A percentile compares a stretch with the other conserved stretches of the same genome.
Evolutionary conservation across 2,888 invertebrate species (phyloP).

Genomic region (Panzeria rudis): DNA sequence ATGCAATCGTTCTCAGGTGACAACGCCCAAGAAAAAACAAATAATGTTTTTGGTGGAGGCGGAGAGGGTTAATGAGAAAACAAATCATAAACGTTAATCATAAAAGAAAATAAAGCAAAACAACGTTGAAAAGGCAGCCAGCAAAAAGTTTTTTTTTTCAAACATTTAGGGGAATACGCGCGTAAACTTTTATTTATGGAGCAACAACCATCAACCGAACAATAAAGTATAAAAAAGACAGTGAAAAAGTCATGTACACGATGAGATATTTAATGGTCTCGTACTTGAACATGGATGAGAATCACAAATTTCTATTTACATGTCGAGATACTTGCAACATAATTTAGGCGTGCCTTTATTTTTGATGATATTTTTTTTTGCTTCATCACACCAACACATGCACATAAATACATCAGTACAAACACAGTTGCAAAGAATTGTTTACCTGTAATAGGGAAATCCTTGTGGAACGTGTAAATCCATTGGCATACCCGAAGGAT

Average conservation of each 20-base stretch:
- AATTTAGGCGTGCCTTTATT: conserved; percentile 73
- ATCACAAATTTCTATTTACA: conserved; percentile 48
- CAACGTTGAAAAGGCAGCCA: not conserved
- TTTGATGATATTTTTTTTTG: conserved; percentile 7
- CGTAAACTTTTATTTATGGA: conserved; percentile 56
- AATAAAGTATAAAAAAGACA: conserved; percentile 49
- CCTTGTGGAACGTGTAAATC: conserved; percentile 96
- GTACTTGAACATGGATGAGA: conserved; percentile 29
- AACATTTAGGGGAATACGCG: conserved; percentile 50
- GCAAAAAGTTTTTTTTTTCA: conserved; percentile 14
- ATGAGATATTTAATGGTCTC: conserved; percentile 53
- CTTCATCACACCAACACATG: not conserved
- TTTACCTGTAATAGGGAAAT: conserved; percentile 94
- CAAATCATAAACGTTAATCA: conserved; percentile 49
- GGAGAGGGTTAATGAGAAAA: conserved; percentile 43
- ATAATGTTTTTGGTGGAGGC: not conserved
- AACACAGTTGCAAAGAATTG: conserved; percentile 4
- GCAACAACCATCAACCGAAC: conserved; percentile 47
- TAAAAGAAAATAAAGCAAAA: conserved; percentile 2
- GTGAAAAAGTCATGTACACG: conserved; percentile 29
- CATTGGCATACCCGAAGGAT: conserved; percentile 91
- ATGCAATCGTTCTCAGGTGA: conserved; percentile 53
- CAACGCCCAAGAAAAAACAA: conserved; percentile 63
- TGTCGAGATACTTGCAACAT: conserved; percentile 47
- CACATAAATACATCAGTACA: not conserved